Evolutionary conservation across 2,888 invertebrate genomes (phyloP), one percentile per base, ranked within the genome.

Genomic region (Coremacera marginata): DNA sequence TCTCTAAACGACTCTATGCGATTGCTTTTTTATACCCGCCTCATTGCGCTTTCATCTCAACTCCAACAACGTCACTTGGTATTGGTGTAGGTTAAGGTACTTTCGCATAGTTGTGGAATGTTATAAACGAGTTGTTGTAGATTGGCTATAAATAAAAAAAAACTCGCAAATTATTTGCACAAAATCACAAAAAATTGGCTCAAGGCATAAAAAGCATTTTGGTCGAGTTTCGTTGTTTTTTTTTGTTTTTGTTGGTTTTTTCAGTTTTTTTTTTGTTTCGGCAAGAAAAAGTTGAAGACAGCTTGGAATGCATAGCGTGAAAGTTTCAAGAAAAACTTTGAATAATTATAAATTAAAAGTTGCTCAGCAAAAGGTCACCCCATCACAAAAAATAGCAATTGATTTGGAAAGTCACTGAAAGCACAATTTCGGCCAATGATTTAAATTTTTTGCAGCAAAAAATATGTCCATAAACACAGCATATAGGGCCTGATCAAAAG

Each of bases 71-170:
- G 68, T 49, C 68, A 68, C 68, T 49, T 49, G 68, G 65, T 37
- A 22, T 0, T 51, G 72, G 62, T 63, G 31, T 60, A 70, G 70
- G 71, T 71, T 73, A 62, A 63, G 62, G 37, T 65, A 75, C 75
- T 75, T 75, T 75, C 75, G 27, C 52, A 75, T 57, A 55, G 55
- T 65, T 34, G 34, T 16, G 52, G 51, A 34, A 51, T 52, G 9
- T 22, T 5, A 27, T 2, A 5, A 27, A 22, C 25, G 62, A 19
- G 5, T 16, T 25, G 62, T 16, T 62, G 25, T 16, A 62, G 19
- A 14, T 9, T 67, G 19, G 5, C 27, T n/a, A 44, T n/a, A 67
- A 31, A 63, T 16, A 27, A 62, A 31, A 16, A 31, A 25, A 25
- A 22, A 34, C 27, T 22, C 11, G 16, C 25, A 16, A n/a, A 34